phyloP scores from a whole-genome alignment of 2,113 vertebrate genomes.

The Cathartes aura region DNA sequence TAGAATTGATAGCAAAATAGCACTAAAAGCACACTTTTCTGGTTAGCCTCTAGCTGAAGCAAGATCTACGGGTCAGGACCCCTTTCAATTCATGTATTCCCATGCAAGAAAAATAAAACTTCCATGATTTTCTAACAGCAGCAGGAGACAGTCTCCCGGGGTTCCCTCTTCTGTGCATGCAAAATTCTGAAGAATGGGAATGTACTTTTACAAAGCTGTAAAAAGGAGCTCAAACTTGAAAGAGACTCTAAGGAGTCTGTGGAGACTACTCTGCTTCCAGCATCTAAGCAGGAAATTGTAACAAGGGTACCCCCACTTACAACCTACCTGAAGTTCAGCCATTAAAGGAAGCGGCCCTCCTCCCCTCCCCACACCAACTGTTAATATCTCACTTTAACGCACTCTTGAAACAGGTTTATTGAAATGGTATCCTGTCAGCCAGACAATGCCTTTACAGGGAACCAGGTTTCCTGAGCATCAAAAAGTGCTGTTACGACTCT shows the following conservation, averaged over 20 bases:
- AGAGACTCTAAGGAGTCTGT: background rate
- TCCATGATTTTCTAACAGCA: background rate
- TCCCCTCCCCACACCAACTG: fast-evolving
- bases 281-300: background rate
- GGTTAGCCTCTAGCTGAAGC: background rate
- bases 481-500: background rate
- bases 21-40: too few species aligned
- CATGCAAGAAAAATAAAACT: background rate
- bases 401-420: background rate
- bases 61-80: background rate
- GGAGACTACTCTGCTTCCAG: background rate
- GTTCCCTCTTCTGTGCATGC: background rate
- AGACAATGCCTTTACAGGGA: background rate
- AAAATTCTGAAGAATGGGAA: background rate
- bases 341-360: background rate
- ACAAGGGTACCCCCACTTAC: background rate
- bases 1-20: background rate
- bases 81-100: background rate
- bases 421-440: background rate
- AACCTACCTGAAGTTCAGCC: background rate
- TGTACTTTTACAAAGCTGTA: background rate
- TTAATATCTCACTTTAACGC: background rate
- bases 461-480: background rate
- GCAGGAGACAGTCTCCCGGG: background rate
- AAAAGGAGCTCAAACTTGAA: background rate